A percentile compares a stretch with the other conserved stretches of the same genome.
Conservation (phyloP, 2,113 vertebrate species). For the Neolamprologus falcicula region DNA sequence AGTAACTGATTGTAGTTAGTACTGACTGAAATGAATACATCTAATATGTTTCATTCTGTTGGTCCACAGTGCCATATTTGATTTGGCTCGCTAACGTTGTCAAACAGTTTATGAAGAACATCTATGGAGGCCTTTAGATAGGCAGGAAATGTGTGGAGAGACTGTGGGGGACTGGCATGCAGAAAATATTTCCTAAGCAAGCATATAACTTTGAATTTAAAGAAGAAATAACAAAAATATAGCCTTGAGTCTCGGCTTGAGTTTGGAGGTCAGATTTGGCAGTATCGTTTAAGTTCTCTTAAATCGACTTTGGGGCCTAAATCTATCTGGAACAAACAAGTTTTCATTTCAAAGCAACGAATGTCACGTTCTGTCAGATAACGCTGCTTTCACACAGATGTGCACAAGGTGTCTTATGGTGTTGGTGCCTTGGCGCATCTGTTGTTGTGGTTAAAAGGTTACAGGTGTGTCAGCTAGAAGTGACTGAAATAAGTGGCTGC, state of each 20-base stretch:
- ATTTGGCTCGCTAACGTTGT: not conserved
- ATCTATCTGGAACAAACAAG: not conserved
- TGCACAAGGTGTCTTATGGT: not conserved
- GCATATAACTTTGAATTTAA: not conserved
- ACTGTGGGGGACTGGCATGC: not conserved
- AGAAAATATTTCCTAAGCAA: not conserved
- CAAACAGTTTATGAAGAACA: not conserved
- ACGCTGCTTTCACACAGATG: not conserved
- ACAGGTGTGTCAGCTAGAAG: not conserved
- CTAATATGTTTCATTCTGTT: not conserved
- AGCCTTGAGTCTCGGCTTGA: not conserved
- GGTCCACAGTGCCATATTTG: not conserved
- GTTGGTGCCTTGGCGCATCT: not conserved
- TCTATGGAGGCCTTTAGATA: not conserved
- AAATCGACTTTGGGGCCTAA: not conserved
- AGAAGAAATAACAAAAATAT: not conserved
- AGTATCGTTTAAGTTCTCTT: not conserved
- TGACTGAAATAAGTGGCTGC: not conserved
- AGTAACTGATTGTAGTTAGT: not conserved
- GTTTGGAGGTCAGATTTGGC: not conserved
- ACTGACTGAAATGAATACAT: not conserved
- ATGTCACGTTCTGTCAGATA: not conserved
- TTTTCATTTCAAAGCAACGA: not conserved
- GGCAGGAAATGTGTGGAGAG: not conserved
- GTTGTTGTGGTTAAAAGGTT: not conserved